A percentile compares a stretch with the other conserved stretches of the same genome.
Evolutionary conservation across 2,888 invertebrate genomes (phyloP).

Genomic region (Tortricodes alternella): DNA sequence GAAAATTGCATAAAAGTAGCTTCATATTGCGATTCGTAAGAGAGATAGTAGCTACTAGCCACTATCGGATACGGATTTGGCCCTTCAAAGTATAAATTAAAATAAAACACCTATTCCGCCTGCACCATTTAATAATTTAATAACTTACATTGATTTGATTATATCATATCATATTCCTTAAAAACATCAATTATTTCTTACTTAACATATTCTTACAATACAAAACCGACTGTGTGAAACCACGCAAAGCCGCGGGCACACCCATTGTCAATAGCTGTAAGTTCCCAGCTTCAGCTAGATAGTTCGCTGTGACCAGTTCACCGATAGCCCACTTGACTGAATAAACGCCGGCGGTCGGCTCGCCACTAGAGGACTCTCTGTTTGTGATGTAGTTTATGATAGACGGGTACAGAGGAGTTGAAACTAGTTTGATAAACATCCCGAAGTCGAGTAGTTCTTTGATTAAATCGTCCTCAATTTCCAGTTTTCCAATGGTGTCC

Average conservation of each 20-base stretch:
- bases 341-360: conserved; percentile 41
- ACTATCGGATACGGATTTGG: too few species aligned
- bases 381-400: conserved; percentile 59
- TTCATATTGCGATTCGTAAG: too few species aligned
- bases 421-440: conserved; percentile 63
- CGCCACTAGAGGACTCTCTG: conserved; percentile 38
- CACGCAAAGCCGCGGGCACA: conserved; percentile 59
- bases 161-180: conserved; percentile 24
- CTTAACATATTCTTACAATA: conserved; percentile 53
- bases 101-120: background rate
- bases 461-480: conserved; percentile 64
- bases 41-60: too few species aligned
- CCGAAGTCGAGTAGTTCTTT: conserved; percentile 63
- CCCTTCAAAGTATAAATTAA: background rate
- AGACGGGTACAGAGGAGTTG: conserved; percentile 58
- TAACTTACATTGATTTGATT: conserved; percentile 18
- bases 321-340: conserved; percentile 57
- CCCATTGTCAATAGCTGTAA: conserved; percentile 55
- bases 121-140: conserved; percentile 29
- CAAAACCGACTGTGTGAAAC: conserved; percentile 64
- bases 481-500: conserved; percentile 50
- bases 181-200: conserved; percentile 34
- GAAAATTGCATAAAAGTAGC: too few species aligned
- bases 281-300: conserved; percentile 68
- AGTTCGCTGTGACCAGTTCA: conserved; percentile 56